Evolutionary conservation across 2,888 invertebrate species (phyloP), one percentile per base, ranked within the genome.

Genomic region (Blera fallax): DNA sequence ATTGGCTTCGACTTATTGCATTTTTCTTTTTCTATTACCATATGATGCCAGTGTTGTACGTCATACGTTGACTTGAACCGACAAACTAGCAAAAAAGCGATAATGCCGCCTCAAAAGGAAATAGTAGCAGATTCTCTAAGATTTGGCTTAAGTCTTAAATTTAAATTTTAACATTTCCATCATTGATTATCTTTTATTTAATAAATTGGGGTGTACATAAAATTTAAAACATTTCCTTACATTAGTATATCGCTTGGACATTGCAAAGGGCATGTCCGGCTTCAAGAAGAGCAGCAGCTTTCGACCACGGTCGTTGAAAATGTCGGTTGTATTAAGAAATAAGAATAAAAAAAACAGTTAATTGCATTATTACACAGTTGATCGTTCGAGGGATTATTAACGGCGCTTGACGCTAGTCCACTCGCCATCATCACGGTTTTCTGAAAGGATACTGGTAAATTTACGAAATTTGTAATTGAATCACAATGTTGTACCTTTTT

Each of bases 381-480:
- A 24, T 45, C 40, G 29, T n/a, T 50, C 6, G 27, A 50, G 24
- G 48, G 10, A 7, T 56, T 29, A 67, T 89, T 89, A 92, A 90
- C 94, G 94, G 73, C 94, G 92, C 77, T 93, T 93, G 60, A 94
- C 94, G 72, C 92, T 93, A 60, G 94, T 94, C 94, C 94, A 94
- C 80, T 94, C 94, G 16, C 93, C 94, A 85, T 93, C 94, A 88
- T 94, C 94, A 0, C 92, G 90, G 62, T 93, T 90, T 77, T 91
- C 94, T 88, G 83, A 85, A 79, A 81, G 14, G n/a, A 56, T 14
- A 21, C 34, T n/a, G 8, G 10, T 56, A 56, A 65, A 14, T 4
- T 7, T 4, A 0, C 40, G 37, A 16, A 50, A 18, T 16, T 10
- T 29, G 0, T 45, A 56, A 74, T 29, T 14, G 6, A 56, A 27